Evolutionary conservation across 2,113 vertebrate genomes (phyloP), one percentile per base, ranked within the genome.

Genomic region (Campylorhamphus procurvoides): DNA sequence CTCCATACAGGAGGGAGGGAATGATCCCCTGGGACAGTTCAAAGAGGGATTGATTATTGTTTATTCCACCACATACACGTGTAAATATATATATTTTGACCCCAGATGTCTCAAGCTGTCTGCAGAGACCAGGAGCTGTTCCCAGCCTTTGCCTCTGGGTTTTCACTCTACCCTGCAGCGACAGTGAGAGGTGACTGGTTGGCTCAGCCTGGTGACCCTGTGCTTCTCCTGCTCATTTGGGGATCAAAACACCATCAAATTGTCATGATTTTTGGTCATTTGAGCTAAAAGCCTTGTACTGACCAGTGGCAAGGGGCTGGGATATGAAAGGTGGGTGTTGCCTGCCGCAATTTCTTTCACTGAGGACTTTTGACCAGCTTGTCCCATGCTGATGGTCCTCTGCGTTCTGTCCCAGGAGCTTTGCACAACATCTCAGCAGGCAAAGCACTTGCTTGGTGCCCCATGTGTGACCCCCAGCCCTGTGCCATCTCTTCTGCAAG

Each of bases 171-270:
- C 63, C 33, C 37, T 18, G 17, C 5, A 74, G 28, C 2, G 1
- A 9, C 55, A 46, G 31, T 1, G 2, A 78, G 47, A 82, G 14
- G 18, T 0, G 7, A 28, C 28, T 24, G 31, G 19, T 42, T 62
- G 85, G 22, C 37, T n/a, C 60, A 14, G 75, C 16, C 33, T 29
- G 53, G 9, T 4, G 37, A 3, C 6, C 62, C 18, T 47, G 16
- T 24, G 11, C 16, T 60, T n/a, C 22, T 49, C 29, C 8, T 0
- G 0, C 10, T 35, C 4, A 18, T 80, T 67, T 40, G 8, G 50
- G 27, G 18, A 58, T 18, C n/a, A 46, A 85, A 92, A 50, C 11
- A 1, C 24, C 37, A 31, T 31, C 31, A 19, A 4, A 49, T 62
- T 31, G n/a, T 49, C 28, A 7, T 3, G 5, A 28, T 6, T 53